Evolutionary conservation across 2,888 invertebrate genomes (phyloP).

Genomic region (Cosmopolites sordidus): DNA sequence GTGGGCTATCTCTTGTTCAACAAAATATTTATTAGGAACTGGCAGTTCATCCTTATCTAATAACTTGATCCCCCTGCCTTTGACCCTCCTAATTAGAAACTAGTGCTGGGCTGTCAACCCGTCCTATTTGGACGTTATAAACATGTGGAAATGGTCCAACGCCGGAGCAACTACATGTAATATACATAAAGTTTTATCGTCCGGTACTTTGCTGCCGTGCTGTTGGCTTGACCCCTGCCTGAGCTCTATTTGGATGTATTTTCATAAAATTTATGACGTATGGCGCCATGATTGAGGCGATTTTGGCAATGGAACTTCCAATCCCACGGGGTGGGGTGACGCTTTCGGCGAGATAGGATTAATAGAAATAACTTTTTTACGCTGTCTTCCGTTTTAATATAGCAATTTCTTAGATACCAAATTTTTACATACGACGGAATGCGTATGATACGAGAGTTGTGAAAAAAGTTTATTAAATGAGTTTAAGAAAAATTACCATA

Average conservation of each 20-base stretch:
- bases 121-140: constrained; percentile 41
- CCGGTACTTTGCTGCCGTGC: constrained; percentile 43
- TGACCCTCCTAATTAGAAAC: constrained; percentile 37
- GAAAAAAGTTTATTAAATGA: too few relatives aligned
- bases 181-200: constrained; percentile 48
- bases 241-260: constrained; percentile 27
- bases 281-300: constrained; percentile 12
- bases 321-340: not conserved
- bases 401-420: too few relatives aligned
- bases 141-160: constrained; percentile 38
- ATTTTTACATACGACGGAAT: too few relatives aligned
- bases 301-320: not conserved
- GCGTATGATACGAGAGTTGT: too few relatives aligned
- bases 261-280: constrained; percentile 18
- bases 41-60: constrained; percentile 1
- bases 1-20: not conserved
- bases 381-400: too few relatives aligned
- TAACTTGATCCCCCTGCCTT: constrained; percentile 1
- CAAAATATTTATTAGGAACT: constrained; percentile 1
- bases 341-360: too few relatives aligned
- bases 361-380: too few relatives aligned
- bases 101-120: constrained; percentile 36
- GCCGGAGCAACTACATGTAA: constrained; percentile 40
- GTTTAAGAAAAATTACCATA: too few relatives aligned
- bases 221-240: constrained; percentile 40